Conservation (phyloP, 2,888 invertebrate genomes). For the Meganola albula region DNA sequence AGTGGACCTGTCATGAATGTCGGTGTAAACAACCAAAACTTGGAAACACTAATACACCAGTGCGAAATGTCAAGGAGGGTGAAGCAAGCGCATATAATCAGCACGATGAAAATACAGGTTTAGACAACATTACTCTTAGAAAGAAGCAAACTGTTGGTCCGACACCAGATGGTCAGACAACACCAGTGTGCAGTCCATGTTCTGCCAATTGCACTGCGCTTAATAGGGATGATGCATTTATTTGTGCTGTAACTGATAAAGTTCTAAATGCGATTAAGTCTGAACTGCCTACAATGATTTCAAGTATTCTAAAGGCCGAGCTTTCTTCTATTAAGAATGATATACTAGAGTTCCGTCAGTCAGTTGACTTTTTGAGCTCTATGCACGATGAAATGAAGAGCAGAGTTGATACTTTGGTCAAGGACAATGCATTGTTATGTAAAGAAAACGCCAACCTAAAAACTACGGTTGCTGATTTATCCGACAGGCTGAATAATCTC, state of each 20-base stretch:
- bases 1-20: too few relatives aligned
- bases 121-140: not conserved
- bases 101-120: not conserved
- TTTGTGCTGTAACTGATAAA: constrained; percentile 3
- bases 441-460: not conserved
- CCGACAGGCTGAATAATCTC: constrained; percentile 2
- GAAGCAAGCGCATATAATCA: not conserved
- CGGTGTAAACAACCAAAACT: too few relatives aligned
- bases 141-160: constrained; percentile 2
- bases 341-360: constrained; percentile 3
- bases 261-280: constrained; percentile 1
- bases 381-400: constrained; percentile 4
- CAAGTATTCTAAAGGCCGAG: not conserved
- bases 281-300: constrained; percentile 5
- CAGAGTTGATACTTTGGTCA: not conserved
- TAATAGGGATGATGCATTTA: not conserved
- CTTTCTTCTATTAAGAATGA: constrained; percentile 3
- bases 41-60: too few relatives aligned
- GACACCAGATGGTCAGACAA: not conserved
- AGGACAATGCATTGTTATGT: not conserved
- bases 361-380: not conserved
- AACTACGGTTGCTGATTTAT: not conserved
- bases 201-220: not conserved
- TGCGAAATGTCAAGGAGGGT: too few relatives aligned
- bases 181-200: not conserved